Base-by-base conservation (phyloP, 2,113 vertebrate species). In the Poeciliopsis turrubarensis region DNA sequence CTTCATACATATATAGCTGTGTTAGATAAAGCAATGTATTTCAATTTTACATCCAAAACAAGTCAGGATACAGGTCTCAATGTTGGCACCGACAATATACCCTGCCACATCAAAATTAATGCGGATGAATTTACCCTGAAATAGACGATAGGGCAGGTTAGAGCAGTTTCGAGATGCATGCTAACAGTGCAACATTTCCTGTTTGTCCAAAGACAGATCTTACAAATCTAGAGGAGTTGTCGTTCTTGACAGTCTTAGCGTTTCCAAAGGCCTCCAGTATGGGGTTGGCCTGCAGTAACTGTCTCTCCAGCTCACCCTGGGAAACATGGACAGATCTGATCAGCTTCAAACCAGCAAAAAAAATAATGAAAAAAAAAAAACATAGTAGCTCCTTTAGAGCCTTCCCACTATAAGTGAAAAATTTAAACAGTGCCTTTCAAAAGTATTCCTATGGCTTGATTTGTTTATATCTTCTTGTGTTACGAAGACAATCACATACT, bases 171-270 rank as follows among this genome's bases (percentile, higher is more conserved):
- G 41, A 60, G 26, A 5, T 19, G 17, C 44, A n/a, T 41, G 39
- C 12, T 15, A 15, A 41, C 14, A 14, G 14, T 15, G 12, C 39
- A 41, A 41, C 39, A 41, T 41, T 41, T 41, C 14, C 14, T 41
- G 39, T 41, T 71, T 2, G 15, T 60, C 19, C 31, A 47, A 37
- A 14, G n/a, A 54, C 19, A 9, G 67, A 13, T 89, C 96, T 95
- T 94, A 97, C 97, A 73, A 97, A 97, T 92, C 96, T 92, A 4
- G 96, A 97, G 22, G 96, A 97, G 90, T 97, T 97, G 92, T 97
- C 96, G 0, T 97, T 97, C 89, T 97, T 97, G 57, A 96, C 96
- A 0, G 96, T 97, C 94, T 97, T 97, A 63, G 96, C 96, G 0
- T 97, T 97, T 60, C 97, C 97, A 0, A 97, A 97, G 85, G 96